Conservation (phyloP, 2,113 vertebrate genomes). For the Bostrychus sinensis region DNA sequence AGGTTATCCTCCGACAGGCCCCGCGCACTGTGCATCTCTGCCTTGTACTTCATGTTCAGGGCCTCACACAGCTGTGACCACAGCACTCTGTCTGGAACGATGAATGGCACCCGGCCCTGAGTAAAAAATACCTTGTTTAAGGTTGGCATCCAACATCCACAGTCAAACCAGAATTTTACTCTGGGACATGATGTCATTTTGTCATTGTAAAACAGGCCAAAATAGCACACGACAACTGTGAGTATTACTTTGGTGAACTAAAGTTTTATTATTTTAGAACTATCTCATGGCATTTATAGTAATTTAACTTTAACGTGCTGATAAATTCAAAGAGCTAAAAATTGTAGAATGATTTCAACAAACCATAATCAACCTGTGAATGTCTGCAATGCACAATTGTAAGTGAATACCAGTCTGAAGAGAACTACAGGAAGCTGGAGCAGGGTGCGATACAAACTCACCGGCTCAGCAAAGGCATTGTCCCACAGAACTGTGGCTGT, state of each 20-base stretch:
- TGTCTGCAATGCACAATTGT: too few relatives aligned
- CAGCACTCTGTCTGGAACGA: constrained; percentile 90
- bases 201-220: neutral
- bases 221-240: neutral
- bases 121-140: neutral
- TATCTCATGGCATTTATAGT: too few relatives aligned
- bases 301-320: too few relatives aligned
- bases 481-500: constrained; percentile 96
- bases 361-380: too few relatives aligned
- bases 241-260: neutral
- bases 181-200: neutral
- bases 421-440: too few relatives aligned
- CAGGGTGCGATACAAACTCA: constrained; percentile 78
- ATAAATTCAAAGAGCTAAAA: too few relatives aligned
- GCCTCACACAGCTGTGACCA: constrained; percentile 91
- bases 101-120: constrained; percentile 91
- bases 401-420: neutral
- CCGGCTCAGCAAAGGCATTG: constrained; percentile 92
- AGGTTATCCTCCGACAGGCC: constrained; percentile 92
- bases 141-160: neutral
- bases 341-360: too few relatives aligned
- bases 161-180: neutral
- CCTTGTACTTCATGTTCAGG: constrained; percentile 94
- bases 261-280: too few relatives aligned
- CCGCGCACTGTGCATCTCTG: constrained; percentile 89